These are phyloP conservation scores for Tangara arthus DNA, from an alignment of 2,797 vertebrate genomes.

Conservation along the genomic window DNA sequence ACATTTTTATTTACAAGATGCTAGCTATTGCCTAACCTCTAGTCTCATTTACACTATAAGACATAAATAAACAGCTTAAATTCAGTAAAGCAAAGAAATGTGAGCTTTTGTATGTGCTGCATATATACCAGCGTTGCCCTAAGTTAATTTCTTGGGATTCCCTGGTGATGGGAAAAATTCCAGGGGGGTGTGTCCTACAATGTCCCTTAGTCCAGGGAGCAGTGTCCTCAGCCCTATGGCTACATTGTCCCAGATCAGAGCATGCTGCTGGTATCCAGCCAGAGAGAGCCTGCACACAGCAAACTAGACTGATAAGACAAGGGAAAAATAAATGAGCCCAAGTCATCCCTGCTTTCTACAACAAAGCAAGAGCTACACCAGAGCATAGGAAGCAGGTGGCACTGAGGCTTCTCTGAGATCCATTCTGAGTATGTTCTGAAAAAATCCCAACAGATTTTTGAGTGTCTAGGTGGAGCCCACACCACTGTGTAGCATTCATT, in stretches of 20 bases:
- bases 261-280: neutral
- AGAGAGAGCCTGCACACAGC: neutral
- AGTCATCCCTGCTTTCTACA: neutral
- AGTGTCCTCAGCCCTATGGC: neutral
- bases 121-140: neutral
- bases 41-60: neutral
- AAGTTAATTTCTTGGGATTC: neutral
- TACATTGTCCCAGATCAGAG: neutral
- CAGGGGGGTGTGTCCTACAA: neutral
- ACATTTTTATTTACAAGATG: neutral
- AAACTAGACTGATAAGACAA: neutral
- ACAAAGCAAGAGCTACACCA: neutral
- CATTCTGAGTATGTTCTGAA: neutral
- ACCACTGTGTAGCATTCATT: neutral
- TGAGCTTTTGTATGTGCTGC: neutral
- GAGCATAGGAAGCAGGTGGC: neutral
- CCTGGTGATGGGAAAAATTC: neutral
- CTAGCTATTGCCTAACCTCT: neutral
- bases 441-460: neutral
- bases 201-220: neutral
- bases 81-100: neutral
- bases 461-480: neutral
- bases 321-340: neutral
- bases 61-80: neutral
- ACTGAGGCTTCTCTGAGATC: neutral